Evolutionary conservation across 2,888 invertebrate genomes (phyloP), one percentile per base, ranked within the genome.

Genomic region (Melieria picta): DNA sequence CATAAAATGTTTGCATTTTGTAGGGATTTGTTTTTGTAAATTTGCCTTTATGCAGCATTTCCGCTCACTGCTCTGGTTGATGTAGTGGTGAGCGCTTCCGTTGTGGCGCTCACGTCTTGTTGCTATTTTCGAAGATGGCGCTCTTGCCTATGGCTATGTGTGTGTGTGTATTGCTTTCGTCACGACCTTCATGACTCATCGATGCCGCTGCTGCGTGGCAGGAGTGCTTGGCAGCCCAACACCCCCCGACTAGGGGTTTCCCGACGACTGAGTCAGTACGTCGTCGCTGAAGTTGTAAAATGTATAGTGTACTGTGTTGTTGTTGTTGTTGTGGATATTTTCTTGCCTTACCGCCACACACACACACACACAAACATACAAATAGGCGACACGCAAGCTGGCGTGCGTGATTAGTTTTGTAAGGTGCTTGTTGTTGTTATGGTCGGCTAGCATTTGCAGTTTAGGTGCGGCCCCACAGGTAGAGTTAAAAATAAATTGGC

Each of bases 141-240:
- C 68, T 64, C 42, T 58, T 64, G 56, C 57, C 46, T 55, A 45
- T 61, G 10, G 6, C 50, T 43, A 55, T 43, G 71, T 60, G 16
- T 69, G 71, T 70, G 55, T 75, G 73, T 71, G 72, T 76, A 74
- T 78, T 79, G 80, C 77, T 80, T 77, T 85, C 84, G 84, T 86
- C 86, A 85, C 85, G 86, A 86, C 86, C 86, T 86, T 86, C 86
- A 86, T 86, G 86, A 86, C 86, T 86, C 86, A 86, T 86, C 86
- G 81, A 80, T 83, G 74, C 72, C 72, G 76, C 75, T 73, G 72
- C 74, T 67, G 72, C 69, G 76, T 75, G 77, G 75, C 74, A 74
- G 71, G n/a, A 57, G 43, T 43, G 46, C 30, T 50, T 48, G n/a
- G 30, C n/a, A 30, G 57, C 63, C 43, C 30, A 30, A 30, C 30